phyloP scores from a whole-genome alignment of 2,888 invertebrate species.

The Hesperia comma region DNA sequence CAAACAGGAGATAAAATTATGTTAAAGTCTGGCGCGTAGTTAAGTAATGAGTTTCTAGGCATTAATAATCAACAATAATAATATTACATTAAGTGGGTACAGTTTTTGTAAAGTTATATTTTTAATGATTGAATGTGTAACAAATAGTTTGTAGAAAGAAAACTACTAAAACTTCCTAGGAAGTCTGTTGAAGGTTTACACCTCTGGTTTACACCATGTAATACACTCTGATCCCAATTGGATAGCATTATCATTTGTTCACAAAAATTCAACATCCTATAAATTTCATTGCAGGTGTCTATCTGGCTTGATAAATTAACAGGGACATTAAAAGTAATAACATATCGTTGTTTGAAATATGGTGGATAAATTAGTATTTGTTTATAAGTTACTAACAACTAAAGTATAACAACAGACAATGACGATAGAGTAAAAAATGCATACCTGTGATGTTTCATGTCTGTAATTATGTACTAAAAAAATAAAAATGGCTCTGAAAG shows the following conservation, averaged over 20 bases:
- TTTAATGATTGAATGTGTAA: background rate
- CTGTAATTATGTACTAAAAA: background rate
- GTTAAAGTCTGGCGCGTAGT: constrained; percentile 26
- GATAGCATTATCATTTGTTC: too few species aligned
- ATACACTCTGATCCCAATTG: too few species aligned
- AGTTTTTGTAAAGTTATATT: background rate
- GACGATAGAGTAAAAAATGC: background rate
- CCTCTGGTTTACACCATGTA: too few species aligned
- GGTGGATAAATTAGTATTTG: background rate
- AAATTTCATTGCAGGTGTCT: too few species aligned
- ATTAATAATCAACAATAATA: constrained; percentile 16
- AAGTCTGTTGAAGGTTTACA: too few species aligned
- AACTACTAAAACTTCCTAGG: too few species aligned
- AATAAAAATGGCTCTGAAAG: background rate
- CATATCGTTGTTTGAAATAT: background rate
- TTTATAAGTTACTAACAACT: background rate
- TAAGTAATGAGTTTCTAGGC: constrained; percentile 20
- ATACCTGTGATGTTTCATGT: constrained; percentile 6
- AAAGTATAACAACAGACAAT: constrained; percentile 3
- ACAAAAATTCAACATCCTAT: too few species aligned
- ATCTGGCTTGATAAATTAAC: background rate
- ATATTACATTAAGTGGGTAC: background rate
- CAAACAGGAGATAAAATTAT: constrained; percentile 29
- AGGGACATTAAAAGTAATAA: constrained; percentile 1
- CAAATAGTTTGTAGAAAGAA: too few species aligned